Percentiles rank a stretch among this genome's conserved stretches.
Evolutionary conservation across 2,888 invertebrate species (phyloP).

Genomic region (Ormyrus thymus): DNA sequence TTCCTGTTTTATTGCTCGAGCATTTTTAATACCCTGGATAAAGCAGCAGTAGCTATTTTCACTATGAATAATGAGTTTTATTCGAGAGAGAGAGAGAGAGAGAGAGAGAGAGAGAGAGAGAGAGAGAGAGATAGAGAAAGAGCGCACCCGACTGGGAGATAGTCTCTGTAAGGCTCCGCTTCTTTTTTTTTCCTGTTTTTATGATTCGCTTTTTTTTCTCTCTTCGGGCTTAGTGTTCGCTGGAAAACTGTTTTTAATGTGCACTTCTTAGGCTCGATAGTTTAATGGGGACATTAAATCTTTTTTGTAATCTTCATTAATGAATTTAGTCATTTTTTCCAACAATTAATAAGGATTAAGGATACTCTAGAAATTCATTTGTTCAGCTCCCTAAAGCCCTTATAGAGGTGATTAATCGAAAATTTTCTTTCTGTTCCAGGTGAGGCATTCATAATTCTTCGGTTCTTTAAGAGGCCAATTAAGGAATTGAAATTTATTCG

Average conservation of each 20-base stretch:
- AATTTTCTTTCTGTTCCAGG: slow-evolving; percentile 37
- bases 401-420: slow-evolving; percentile 2
- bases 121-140: slow-evolving; percentile 1
- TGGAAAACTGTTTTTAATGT: slow-evolving; percentile 11
- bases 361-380: slow-evolving; percentile 22
- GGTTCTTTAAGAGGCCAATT: background rate
- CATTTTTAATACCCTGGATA: slow-evolving; percentile 51
- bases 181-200: slow-evolving; percentile 14
- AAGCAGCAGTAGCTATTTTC: slow-evolving; percentile 45
- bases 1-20: slow-evolving; percentile 40
- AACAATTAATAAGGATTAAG: slow-evolving; percentile 32
- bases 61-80: slow-evolving; percentile 47
- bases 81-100: background rate
- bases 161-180: slow-evolving; percentile 15
- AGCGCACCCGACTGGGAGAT: too few relatives aligned
- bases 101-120: slow-evolving; percentile 10
- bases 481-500: background rate
- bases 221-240: slow-evolving; percentile 18
- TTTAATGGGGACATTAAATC: slow-evolving; percentile 29
- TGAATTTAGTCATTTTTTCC: slow-evolving; percentile 12
- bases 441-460: slow-evolving; percentile 18
- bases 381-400: background rate
- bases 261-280: background rate
- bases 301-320: slow-evolving; percentile 38
- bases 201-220: slow-evolving; percentile 1